Conservation (phyloP, 2,888 invertebrate species). For the Rhogogaster chlorosoma region DNA sequence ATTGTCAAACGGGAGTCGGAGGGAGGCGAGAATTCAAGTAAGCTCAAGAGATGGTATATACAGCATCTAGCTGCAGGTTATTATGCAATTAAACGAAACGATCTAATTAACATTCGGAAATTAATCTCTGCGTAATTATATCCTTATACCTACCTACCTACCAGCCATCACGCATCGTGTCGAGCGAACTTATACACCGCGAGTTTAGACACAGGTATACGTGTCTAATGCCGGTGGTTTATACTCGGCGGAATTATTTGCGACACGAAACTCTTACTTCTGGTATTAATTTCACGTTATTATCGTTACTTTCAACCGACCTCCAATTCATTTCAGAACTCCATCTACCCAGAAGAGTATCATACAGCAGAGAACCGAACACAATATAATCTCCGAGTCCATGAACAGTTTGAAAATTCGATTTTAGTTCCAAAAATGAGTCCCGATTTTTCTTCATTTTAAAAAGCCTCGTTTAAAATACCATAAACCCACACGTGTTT, state of each 20-base stretch:
- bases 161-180: neutral
- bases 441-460: neutral
- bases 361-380: too few species aligned
- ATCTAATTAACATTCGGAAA: constrained; percentile 43
- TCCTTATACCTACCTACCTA: neutral
- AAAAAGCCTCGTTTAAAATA: neutral
- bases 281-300: neutral
- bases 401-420: neutral
- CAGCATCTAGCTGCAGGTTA: neutral
- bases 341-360: neutral
- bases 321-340: too few species aligned
- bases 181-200: neutral
- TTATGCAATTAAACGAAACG: constrained; percentile 44
- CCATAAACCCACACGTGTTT: neutral
- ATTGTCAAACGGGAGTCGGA: constrained; percentile 23
- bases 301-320: neutral
- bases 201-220: neutral
- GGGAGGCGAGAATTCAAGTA: neutral
- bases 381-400: neutral
- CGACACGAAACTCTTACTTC: neutral
- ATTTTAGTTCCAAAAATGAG: neutral
- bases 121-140: constrained; percentile 38
- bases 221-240: neutral
- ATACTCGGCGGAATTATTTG: neutral
- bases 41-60: neutral